Conservation (phyloP, 1,140 invertebrate species). For the Drosophila quadrilineata region DNA sequence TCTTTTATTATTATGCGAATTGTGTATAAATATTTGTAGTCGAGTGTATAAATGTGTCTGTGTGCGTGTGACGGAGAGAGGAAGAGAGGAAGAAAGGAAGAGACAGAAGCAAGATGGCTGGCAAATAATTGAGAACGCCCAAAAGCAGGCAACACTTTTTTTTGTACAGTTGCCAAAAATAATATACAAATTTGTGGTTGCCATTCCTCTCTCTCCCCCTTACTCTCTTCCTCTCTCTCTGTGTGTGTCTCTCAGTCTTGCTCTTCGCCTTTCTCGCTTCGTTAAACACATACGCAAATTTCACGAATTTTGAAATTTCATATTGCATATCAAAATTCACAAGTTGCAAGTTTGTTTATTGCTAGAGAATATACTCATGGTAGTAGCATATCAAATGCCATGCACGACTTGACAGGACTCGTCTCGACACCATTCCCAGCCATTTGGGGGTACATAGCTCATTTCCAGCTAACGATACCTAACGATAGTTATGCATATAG, state of each 20-base stretch:
- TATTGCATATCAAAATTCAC: conserved; percentile 54
- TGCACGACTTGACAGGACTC: too few relatives aligned
- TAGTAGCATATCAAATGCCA: too few relatives aligned
- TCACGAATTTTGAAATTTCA: conserved; percentile 31
- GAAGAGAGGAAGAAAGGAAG: not conserved
- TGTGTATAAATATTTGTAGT: conserved; percentile 61
- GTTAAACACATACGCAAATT: conserved; percentile 76
- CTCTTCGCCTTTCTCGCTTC: conserved; percentile 31
- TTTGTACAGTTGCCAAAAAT: conserved; percentile 54
- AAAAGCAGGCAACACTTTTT: conserved; percentile 53
- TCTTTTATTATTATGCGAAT: conserved; percentile 45
- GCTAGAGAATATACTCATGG: conserved; percentile 4
- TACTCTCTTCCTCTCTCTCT: not conserved
- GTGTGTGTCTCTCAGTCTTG: too few relatives aligned
- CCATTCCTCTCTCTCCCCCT: not conserved
- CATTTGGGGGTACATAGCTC: conserved; percentile 16
- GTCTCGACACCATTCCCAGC: too few relatives aligned
- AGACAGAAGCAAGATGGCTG: not conserved
- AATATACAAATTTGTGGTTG: conserved; percentile 72
- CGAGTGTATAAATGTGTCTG: not conserved
- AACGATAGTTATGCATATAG: too few relatives aligned
- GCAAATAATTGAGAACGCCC: conserved; percentile 3
- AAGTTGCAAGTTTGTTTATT: conserved; percentile 46
- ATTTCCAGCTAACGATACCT: conserved; percentile 31
- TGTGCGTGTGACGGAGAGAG: not conserved